These are phyloP conservation scores for Plotosus lineatus DNA, from an alignment of 2,113 vertebrate genomes.

Conservation along the genomic window DNA sequence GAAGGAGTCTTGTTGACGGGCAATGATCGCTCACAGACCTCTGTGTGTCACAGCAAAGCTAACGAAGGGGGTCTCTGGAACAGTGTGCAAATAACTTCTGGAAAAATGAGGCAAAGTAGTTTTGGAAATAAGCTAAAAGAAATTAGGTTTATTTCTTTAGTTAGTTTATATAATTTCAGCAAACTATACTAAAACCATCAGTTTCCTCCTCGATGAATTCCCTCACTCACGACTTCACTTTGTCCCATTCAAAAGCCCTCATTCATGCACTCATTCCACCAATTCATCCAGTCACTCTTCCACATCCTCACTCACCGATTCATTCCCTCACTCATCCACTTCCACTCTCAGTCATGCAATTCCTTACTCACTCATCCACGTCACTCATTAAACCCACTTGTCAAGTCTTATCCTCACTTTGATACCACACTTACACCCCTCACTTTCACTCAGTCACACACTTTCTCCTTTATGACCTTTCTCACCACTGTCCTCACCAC, in stretches of 20 bases:
- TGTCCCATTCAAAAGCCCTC: not conserved
- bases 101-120: not conserved
- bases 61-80: no score
- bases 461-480: not conserved
- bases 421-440: not conserved
- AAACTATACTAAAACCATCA: not conserved
- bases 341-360: no score
- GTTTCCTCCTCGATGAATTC: not conserved
- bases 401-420: no score
- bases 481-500: not conserved
- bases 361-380: not conserved
- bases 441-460: not conserved
- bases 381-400: no score
- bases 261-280: not conserved
- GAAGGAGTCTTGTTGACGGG: not conserved
- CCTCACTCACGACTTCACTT: no score
- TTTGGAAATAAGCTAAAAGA: no score
- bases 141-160: not conserved
- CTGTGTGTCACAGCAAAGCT: not conserved
- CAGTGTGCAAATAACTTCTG: not conserved
- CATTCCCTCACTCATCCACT: not conserved
- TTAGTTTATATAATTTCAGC: not conserved
- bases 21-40: not conserved
- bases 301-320: not conserved
- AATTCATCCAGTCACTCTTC: not conserved